phyloP scores from a whole-genome alignment of 2,113 vertebrate species.

The Nanorana parkeri region DNA sequence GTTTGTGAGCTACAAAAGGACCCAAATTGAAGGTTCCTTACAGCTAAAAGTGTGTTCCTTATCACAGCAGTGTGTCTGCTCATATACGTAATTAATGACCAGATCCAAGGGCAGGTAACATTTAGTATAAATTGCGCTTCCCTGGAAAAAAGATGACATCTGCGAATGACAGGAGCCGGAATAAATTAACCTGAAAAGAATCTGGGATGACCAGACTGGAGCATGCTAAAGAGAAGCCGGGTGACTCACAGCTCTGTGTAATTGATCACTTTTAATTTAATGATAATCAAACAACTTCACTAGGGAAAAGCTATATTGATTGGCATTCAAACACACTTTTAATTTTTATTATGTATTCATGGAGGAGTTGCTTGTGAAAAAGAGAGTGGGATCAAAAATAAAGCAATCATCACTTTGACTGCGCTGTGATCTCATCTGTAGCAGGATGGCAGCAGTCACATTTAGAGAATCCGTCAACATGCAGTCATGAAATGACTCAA shows the following conservation, averaged over 20 bases:
- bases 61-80: too few species aligned
- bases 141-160: neutral
- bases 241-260: constrained; percentile 10
- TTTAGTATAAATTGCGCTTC: too few species aligned
- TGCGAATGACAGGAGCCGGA: neutral
- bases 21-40: too few species aligned
- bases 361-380: constrained; percentile 24
- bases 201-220: constrained; percentile 11
- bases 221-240: neutral
- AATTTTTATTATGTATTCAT: constrained; percentile 41
- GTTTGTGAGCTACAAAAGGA: too few species aligned
- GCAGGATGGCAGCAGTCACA: neutral
- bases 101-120: too few species aligned
- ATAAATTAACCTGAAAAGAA: constrained; percentile 8
- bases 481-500: neutral
- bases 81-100: too few species aligned
- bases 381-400: neutral
- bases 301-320: constrained; percentile 45
- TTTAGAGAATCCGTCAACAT: neutral
- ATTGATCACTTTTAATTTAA: constrained; percentile 41
- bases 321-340: constrained; percentile 44
- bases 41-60: too few species aligned
- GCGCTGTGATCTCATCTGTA: constrained; percentile 8
- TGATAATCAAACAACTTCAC: constrained; percentile 40
- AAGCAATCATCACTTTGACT: neutral